Evolutionary conservation across 2,797 vertebrate species (phyloP).

Genomic region (Amphiprion clarkii): DNA sequence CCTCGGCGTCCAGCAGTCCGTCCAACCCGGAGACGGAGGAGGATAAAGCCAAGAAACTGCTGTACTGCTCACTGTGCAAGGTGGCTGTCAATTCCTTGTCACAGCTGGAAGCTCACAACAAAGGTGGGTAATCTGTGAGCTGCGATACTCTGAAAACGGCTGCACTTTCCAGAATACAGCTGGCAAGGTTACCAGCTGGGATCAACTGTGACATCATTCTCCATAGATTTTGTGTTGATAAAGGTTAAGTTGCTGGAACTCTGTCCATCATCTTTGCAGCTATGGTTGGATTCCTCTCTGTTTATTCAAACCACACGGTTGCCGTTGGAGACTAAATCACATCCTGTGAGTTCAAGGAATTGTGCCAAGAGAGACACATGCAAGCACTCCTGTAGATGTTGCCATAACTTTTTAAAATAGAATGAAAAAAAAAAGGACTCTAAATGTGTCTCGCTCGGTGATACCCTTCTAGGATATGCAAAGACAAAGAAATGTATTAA

Average conservation of each 20-base stretch:
- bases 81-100: constrained; percentile 91
- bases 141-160: neutral
- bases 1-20: constrained; percentile 58
- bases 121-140: constrained; percentile 82
- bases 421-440: neutral
- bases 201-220: neutral
- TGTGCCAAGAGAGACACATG: constrained; percentile 18
- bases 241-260: constrained; percentile 11
- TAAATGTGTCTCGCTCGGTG: neutral
- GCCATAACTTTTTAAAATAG: neutral
- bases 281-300: constrained; percentile 24
- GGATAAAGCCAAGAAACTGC: constrained; percentile 90
- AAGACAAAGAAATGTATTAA: neutral
- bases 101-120: constrained; percentile 93
- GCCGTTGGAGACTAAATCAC: constrained; percentile 31
- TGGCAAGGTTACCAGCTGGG: neutral
- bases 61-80: constrained; percentile 93
- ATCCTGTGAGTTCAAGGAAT: constrained; percentile 28
- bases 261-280: constrained; percentile 19
- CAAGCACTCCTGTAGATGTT: constrained; percentile 16
- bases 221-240: constrained; percentile 13
- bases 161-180: neutral
- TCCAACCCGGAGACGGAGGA: constrained; percentile 86
- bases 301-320: constrained; percentile 38
- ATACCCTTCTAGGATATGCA: neutral